phyloP scores from a whole-genome alignment of 2,797 vertebrate genomes.

The Chiloscyllium punctatum region DNA sequence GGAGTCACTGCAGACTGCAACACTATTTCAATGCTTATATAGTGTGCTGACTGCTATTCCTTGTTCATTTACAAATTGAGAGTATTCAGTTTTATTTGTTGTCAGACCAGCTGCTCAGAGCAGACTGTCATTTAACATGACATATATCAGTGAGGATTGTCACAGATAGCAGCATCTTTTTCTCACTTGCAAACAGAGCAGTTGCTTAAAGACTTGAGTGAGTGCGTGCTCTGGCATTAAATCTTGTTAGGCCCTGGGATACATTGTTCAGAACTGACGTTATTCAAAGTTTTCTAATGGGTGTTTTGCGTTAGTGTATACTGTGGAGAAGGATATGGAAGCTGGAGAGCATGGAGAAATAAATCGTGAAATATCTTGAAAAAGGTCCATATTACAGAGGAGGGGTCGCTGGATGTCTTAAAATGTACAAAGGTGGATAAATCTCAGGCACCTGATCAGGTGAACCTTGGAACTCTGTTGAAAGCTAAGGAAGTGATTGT shows the following conservation, averaged over 20 bases:
- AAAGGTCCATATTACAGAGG: too few species aligned
- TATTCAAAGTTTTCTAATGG: background rate
- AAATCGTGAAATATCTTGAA: too few species aligned
- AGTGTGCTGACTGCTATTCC: slow-evolving; percentile 16
- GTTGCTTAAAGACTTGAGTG: slow-evolving; percentile 49
- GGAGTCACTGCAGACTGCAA: background rate
- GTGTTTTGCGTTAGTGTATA: too few species aligned
- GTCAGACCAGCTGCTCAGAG: slow-evolving; percentile 61
- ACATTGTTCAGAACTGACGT: background rate
- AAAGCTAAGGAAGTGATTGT: too few species aligned
- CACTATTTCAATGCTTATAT: slow-evolving; percentile 4
- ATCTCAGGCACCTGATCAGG: too few species aligned
- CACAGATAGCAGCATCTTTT: slow-evolving; percentile 62
- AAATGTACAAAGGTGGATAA: too few species aligned
- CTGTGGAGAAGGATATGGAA: too few species aligned
- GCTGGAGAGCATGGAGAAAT: too few species aligned
- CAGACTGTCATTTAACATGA: slow-evolving; percentile 71
- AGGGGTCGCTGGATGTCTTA: too few species aligned
- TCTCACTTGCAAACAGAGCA: slow-evolving; percentile 54
- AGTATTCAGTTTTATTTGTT: slow-evolving; percentile 39
- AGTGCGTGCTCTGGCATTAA: background rate
- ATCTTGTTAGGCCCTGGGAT: too few species aligned
- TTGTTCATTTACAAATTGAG: slow-evolving; percentile 31
- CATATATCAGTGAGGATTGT: slow-evolving; percentile 57
- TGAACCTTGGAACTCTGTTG: too few species aligned